A percentile compares a stretch with the other conserved stretches of the same genome.
Conservation (phyloP, 2,888 invertebrate species). For the Ichneumoninae sp. region DNA sequence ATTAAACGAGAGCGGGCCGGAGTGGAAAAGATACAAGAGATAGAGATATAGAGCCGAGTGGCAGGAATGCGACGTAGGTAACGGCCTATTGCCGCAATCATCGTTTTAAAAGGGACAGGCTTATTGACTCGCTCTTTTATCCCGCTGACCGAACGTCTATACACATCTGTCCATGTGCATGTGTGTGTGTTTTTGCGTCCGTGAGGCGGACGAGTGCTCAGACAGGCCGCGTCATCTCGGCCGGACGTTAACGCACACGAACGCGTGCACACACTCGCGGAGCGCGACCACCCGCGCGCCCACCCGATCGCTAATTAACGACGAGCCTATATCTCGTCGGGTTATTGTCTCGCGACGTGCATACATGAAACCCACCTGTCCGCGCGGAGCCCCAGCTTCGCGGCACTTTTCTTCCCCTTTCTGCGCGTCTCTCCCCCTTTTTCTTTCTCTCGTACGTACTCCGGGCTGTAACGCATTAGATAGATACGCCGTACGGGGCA, state of each 20-base stretch:
- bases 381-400: slow-evolving; percentile 39
- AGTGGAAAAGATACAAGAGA: slow-evolving; percentile 33
- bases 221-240: slow-evolving; percentile 47
- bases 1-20: slow-evolving; percentile 14
- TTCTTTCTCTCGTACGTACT: background rate
- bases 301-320: slow-evolving; percentile 79
- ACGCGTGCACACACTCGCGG: slow-evolving; percentile 58
- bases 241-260: slow-evolving; percentile 32
- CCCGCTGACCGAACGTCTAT: slow-evolving; percentile 44
- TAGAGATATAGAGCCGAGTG: slow-evolving; percentile 29
- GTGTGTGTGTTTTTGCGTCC: background rate
- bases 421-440: background rate
- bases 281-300: slow-evolving; percentile 75
- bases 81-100: slow-evolving; percentile 66
- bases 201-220: slow-evolving; percentile 3
- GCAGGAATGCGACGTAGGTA: slow-evolving; percentile 60
- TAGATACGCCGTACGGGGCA: background rate
- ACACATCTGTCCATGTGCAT: background rate
- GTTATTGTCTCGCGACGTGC: slow-evolving; percentile 76
- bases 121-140: slow-evolving; percentile 61
- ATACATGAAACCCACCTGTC: slow-evolving; percentile 77
- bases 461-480: background rate
- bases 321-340: slow-evolving; percentile 74
- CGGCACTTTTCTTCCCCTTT: slow-evolving; percentile 18
- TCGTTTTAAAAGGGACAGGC: slow-evolving; percentile 62